Evolutionary conservation across 2,113 vertebrate genomes (phyloP).

Genomic region (Piprites chloris): DNA sequence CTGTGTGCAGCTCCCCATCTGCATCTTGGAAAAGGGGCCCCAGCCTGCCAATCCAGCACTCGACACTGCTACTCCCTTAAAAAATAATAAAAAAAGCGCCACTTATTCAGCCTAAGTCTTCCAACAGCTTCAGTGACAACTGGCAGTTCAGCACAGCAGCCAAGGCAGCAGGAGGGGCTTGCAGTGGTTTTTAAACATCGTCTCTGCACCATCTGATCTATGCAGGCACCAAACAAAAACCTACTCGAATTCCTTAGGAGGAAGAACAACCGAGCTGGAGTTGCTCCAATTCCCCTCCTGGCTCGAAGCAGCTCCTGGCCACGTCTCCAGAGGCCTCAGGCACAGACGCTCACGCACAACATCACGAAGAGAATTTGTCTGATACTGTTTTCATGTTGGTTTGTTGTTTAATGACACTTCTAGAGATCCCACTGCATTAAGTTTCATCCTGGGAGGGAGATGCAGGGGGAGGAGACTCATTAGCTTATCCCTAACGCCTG

Average conservation of each 20-base stretch:
- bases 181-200: neutral
- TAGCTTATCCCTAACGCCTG: neutral
- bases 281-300: neutral
- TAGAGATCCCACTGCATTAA: neutral
- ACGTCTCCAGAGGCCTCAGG: fast-evolving
- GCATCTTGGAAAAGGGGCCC: neutral
- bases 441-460: neutral
- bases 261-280: neutral
- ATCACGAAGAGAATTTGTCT: neutral
- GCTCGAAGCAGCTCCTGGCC: neutral
- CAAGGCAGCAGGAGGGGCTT: neutral
- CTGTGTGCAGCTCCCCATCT: neutral
- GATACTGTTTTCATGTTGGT: neutral
- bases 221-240: neutral
- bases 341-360: neutral
- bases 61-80: neutral
- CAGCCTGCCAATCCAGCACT: neutral
- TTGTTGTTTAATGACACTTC: neutral
- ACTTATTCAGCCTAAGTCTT: neutral
- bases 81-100: neutral
- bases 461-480: constrained; percentile 29
- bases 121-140: neutral
- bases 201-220: neutral
- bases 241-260: neutral
- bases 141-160: neutral